A percentile compares a stretch with the other conserved stretches of the same genome.
phyloP scores from a whole-genome alignment of 1,140 invertebrate species.

The Drosophila nikananu region DNA sequence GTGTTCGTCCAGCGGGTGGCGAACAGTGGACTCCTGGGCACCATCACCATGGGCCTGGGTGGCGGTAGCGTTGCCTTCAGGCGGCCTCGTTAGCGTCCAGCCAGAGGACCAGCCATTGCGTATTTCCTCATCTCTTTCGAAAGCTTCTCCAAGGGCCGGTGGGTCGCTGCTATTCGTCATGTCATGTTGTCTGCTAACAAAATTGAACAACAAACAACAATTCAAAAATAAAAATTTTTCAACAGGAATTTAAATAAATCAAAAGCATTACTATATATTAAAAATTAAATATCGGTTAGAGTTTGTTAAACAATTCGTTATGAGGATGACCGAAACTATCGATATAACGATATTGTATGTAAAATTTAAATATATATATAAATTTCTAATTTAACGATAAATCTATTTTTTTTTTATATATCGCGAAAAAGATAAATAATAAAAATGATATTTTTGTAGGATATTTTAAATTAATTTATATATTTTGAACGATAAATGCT shows the following conservation, averaged over 20 bases:
- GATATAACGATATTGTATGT: no score
- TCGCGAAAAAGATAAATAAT: no score
- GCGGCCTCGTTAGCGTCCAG: background rate
- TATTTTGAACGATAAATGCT: no score
- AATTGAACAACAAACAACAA: background rate
- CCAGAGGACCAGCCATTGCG: background rate
- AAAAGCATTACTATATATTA: background rate
- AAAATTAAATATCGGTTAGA: background rate
- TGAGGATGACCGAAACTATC: no score
- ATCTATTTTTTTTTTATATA: no score
- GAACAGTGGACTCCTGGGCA: conserved; percentile 30
- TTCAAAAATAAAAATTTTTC: background rate
- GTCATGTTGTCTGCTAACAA: background rate
- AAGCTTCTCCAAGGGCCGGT: background rate
- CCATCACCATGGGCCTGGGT: conserved; percentile 12
- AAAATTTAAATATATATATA: no score
- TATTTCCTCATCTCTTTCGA: no score
- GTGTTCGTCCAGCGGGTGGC: conserved; percentile 59
- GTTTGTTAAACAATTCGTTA: background rate
- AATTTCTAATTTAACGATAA: no score
- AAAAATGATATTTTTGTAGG: no score
- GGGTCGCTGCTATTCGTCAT: background rate
- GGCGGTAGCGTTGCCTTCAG: background rate
- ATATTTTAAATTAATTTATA: no score
- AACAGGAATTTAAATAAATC: background rate